Base-by-base conservation (phyloP, 64 coral and sea anemone species). In the Anthopleura sola region DNA sequence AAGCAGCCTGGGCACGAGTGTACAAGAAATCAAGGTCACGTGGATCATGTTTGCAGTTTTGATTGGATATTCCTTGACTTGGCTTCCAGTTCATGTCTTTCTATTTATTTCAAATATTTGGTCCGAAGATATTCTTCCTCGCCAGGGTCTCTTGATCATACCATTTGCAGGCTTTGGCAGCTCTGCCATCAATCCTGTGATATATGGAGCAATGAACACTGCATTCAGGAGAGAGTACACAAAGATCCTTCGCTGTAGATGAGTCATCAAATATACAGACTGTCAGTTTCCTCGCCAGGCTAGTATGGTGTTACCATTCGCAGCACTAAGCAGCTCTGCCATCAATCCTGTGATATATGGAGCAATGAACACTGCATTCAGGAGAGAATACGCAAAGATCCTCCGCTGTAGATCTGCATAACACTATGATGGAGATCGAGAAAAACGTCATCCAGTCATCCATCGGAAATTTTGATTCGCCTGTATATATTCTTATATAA, bases 271-370 rank as follows among this genome's bases (percentile, higher is more conserved):
- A n/a, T n/a, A n/a, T n/a, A n/a, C n/a, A n/a, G 14, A 53, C 1
- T 29, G 29, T 10, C 37, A 78, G 11, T 15, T 87, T 5, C 47
- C 85, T 19, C 85, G 71, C 44, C 69, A 87, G 36, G 68, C 75
- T 40, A 54, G 24, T 19, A 40, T 87, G 1, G 23, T 87, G 0
- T 8, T 29, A 31, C 21, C 60, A 18, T 54, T 77, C n/a, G 50
- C 26, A 3, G 8, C 21, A 14, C 68, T 68, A 13, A 15, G 44
- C 29, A 87, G 49, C 28, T 47, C 40, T 75, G 85, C 85, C 31
- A n/a, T 87, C n/a, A 87, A 87, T 55, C 85, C 85, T 49, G 5
- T 87, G 12, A 87, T 87, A 49, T 87, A 87, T 49, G 85, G 85
- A 19, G 26, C 37, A 12, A 77, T 78, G 74, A 51, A 78, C 13